Conservation (phyloP, 2,113 vertebrate genomes). For the Cranoglanis bouderius region DNA sequence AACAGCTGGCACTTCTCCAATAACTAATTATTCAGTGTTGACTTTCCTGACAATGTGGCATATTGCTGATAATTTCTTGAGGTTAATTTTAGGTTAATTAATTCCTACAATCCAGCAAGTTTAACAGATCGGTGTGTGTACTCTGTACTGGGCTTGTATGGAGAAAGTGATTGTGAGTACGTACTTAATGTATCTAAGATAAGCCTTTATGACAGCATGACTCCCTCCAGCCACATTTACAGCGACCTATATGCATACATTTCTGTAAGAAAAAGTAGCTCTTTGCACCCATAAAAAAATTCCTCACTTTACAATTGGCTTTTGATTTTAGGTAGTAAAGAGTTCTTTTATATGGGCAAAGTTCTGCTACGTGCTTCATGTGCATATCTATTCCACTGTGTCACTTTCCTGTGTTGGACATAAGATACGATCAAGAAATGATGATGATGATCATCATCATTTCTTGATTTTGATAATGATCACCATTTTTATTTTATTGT, state of each 20-base stretch:
- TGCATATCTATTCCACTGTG: background rate
- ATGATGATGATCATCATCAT: background rate
- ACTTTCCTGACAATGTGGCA: slow-evolving; percentile 29
- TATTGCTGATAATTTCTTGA: slow-evolving; percentile 14
- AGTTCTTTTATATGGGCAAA: slow-evolving; percentile 1
- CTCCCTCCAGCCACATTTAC: slow-evolving; percentile 3
- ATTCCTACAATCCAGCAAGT: background rate
- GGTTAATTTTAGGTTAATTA: slow-evolving; percentile 34
- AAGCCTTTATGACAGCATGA: slow-evolving; percentile 19
- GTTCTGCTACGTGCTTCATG: background rate
- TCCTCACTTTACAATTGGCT: background rate
- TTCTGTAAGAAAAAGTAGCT: background rate
- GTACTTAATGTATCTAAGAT: slow-evolving; percentile 1
- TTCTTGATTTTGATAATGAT: background rate
- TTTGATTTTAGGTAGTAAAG: background rate
- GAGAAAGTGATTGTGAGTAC: slow-evolving; percentile 2
- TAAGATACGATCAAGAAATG: background rate
- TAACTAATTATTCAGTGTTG: slow-evolving; percentile 37
- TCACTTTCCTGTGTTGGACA: background rate
- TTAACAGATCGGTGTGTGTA: background rate
- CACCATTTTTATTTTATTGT: background rate
- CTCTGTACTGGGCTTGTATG: slow-evolving; percentile 18
- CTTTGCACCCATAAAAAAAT: slow-evolving; percentile 17
- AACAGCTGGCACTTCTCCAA: slow-evolving; percentile 23
- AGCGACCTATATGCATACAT: background rate